These are phyloP conservation scores for Botrylloides violaceus DNA, from an alignment of 23 tunicate genomes.

Conservation along the genomic window DNA sequence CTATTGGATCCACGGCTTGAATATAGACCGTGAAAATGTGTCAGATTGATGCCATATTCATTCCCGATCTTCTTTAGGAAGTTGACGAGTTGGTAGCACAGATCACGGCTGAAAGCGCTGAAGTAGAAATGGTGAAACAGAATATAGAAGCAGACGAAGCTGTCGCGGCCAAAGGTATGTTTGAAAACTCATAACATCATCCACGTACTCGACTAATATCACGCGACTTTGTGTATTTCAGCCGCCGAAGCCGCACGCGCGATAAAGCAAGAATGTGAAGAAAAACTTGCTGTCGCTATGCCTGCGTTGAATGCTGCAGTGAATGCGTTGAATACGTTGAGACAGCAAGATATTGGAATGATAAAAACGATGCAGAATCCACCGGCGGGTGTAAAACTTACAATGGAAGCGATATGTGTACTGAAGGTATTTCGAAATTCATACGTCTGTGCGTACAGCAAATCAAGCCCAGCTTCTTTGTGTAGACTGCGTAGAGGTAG, in stretches of 20 bases:
- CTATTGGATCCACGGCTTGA: no score
- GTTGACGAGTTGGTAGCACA: constrained; percentile 62
- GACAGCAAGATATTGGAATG: constrained; percentile 78
- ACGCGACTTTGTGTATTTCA: constrained; percentile 15
- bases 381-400: constrained; percentile 75
- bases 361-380: constrained; percentile 83
- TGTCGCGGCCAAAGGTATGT: constrained; percentile 52
- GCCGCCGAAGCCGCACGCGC: constrained; percentile 76
- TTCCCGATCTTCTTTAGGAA: constrained; percentile 46
- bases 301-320: constrained; percentile 88
- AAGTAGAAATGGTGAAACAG: constrained; percentile 53
- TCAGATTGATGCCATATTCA: no score
- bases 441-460: not conserved
- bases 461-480: no score
- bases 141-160: constrained; percentile 74
- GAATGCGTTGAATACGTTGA: constrained; percentile 61
- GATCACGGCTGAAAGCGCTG: constrained; percentile 74
- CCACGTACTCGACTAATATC: not conserved
- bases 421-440: constrained; percentile 48
- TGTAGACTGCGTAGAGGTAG: no score
- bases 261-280: constrained; percentile 90
- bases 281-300: constrained; percentile 79
- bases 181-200: not conserved
- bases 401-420: constrained; percentile 89
- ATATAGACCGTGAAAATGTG: no score